These are phyloP conservation scores for Sturnira hondurensis DNA, from an alignment of 2,113 vertebrate species.

Conservation along the genomic window DNA sequence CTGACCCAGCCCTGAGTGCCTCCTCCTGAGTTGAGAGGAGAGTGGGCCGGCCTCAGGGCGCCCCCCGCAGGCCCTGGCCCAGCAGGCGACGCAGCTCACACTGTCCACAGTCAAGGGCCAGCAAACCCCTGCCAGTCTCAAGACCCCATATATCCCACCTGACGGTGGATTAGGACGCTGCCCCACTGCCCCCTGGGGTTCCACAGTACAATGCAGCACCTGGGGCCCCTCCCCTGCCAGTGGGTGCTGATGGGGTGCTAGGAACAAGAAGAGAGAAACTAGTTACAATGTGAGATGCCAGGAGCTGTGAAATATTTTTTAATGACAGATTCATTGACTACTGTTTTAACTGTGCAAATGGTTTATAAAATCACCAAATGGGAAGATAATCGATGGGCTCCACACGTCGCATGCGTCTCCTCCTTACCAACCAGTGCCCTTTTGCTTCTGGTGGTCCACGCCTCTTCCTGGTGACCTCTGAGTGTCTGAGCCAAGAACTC, in stretches of 20 bases:
- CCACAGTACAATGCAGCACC: neutral
- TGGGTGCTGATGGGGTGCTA: neutral
- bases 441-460: neutral
- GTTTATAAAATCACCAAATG: neutral
- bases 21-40: neutral
- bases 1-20: neutral
- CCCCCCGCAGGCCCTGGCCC: neutral
- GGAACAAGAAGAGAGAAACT: neutral
- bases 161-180: neutral
- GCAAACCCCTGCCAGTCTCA: neutral
- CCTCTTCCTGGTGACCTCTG: neutral
- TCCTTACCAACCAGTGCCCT: neutral
- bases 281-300: neutral
- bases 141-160: neutral
- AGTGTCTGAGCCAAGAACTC: neutral
- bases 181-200: neutral
- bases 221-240: neutral
- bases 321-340: neutral
- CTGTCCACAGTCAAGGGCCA: neutral
- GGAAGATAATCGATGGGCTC: neutral
- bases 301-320: neutral
- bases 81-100: too few relatives aligned
- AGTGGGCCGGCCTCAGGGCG: accelerated
- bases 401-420: neutral
- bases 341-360: neutral